These are phyloP conservation scores for Alligator sinensis DNA, from an alignment of 2,113 vertebrate species.

Conservation along the genomic window DNA sequence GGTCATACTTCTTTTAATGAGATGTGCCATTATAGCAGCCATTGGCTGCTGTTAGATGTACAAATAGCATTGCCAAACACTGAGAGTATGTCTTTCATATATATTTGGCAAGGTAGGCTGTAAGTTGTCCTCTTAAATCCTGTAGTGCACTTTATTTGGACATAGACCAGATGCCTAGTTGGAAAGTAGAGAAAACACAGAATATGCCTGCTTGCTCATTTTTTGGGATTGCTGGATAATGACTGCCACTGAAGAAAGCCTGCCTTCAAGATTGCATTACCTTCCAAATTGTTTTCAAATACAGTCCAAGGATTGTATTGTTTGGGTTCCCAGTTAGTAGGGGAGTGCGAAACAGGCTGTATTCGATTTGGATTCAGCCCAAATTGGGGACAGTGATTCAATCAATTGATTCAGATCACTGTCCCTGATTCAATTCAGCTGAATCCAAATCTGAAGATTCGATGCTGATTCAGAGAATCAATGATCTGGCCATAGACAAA, in stretches of 20 bases:
- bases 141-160: not conserved
- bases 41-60: not conserved
- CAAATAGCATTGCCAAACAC: not conserved
- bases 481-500: no score
- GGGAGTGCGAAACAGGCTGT: no score
- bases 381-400: no score
- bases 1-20: not conserved
- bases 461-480: no score
- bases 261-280: not conserved
- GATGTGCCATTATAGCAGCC: not conserved
- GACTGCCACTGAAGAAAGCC: not conserved
- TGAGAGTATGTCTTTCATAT: not conserved
- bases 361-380: no score
- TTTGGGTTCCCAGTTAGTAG: conserved; percentile 1
- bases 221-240: not conserved
- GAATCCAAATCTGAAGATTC: no score
- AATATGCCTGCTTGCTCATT: not conserved
- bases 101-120: not conserved
- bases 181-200: not conserved
- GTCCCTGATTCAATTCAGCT: no score
- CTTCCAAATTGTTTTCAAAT: conserved; percentile 39
- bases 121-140: not conserved
- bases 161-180: not conserved
- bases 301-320: not conserved
- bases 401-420: no score